Evolutionary conservation across 2,113 vertebrate genomes (phyloP).

Genomic region (Anguilla japonica): DNA sequence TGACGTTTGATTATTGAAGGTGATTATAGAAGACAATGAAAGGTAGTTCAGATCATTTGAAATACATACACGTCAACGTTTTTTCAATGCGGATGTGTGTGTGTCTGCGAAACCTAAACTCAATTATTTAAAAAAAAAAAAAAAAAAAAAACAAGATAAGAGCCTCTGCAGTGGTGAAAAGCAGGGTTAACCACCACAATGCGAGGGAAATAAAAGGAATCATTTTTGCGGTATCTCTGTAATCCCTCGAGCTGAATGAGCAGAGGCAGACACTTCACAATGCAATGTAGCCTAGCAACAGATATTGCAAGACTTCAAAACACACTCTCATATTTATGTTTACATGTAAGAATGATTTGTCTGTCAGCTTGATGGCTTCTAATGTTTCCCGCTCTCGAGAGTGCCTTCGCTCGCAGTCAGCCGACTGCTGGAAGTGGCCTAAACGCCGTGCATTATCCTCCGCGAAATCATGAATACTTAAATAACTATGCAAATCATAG

Average conservation of each 20-base stretch:
- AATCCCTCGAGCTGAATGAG: constrained; percentile 27
- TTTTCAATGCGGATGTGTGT: not conserved
- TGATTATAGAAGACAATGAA: not conserved
- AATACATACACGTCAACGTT: not conserved
- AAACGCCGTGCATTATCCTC: constrained; percentile 15
- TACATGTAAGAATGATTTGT: constrained; percentile 39
- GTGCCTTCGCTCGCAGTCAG: not conserved
- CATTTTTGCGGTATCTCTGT: constrained; percentile 27
- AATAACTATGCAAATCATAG: constrained; percentile 14
- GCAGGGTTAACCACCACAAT: constrained; percentile 27
- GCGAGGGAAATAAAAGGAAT: constrained; percentile 23
- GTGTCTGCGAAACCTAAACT: not conserved
- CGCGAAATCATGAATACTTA: constrained; percentile 9
- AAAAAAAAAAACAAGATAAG: not conserved
- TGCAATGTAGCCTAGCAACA: constrained; percentile 42
- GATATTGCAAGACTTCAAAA: constrained; percentile 31
- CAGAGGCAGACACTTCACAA: constrained; percentile 26
- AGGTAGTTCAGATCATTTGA: not conserved
- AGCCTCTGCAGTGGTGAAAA: not conserved
- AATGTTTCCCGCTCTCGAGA: not conserved
- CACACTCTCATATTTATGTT: constrained; percentile 37
- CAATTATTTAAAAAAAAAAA: not conserved
- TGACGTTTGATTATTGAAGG: not conserved
- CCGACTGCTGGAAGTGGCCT: not conserved
- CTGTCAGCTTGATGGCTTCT: constrained; percentile 35